Evolutionary conservation across 2,888 invertebrate genomes (phyloP), one percentile per base, ranked within the genome.

Genomic region (Neria commutata): DNA sequence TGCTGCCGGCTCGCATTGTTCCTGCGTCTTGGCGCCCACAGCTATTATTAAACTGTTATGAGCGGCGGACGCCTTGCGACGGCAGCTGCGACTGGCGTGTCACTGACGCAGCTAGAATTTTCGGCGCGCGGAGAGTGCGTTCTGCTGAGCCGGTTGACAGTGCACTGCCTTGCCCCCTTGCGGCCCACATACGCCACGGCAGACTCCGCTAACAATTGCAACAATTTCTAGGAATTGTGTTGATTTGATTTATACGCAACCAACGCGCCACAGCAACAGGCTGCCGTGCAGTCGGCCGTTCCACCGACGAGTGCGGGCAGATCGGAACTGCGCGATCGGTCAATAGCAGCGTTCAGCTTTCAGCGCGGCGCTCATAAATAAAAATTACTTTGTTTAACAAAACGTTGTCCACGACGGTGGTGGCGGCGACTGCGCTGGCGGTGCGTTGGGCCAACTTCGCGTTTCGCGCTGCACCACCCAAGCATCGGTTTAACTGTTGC

Each of bases 311-410:
- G 37, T 25, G 19, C 42, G 23, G 23, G 10, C n/a, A 6, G 37
- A 37, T 37, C 37, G 37, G 3, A 29, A 29, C 14, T 49, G 23
- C 24, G 14, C 29, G 26, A 1, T n/a, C 29, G n/a, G n/a, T n/a
- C n/a, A n/a, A n/a, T n/a, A n/a, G n/a, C n/a, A n/a, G n/a, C n/a
- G 11, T 29, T 61, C 56, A 56, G 21, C 50, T 68, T 71, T 73
- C 72, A 74, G 74, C 70, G 73, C 65, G 58, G 56, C 71, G 70
- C 73, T 74, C 74, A 72, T 73, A 75, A 71, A 73, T 75, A 74
- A 75, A 71, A 61, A 57, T 61, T 61, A 57, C 57, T 42, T 42
- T 42, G 42, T 17, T 19, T 19, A 42, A 42, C 42, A 42, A 42
- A 42, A 3, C 21, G 14, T 42, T 29, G 6, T 11, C 6, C 6